Base-by-base conservation (phyloP, 2,888 invertebrate species). In the Epirrita christyi region DNA sequence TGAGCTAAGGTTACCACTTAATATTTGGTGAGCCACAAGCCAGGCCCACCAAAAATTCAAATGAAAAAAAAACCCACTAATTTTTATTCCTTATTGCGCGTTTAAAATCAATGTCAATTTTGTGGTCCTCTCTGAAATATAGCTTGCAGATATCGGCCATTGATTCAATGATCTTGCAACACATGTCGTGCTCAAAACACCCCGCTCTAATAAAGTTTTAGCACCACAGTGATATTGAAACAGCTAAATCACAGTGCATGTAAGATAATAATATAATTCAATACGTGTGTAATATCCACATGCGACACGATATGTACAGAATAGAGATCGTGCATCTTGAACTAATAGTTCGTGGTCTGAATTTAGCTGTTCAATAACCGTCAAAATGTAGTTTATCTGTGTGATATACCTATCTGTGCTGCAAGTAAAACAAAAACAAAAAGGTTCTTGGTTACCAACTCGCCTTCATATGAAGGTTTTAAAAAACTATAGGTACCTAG, bases 191-290 rank as follows among this genome's bases (percentile, higher is more conserved):
- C 32, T 45, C 55, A 54, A 57, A 52, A 32, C 42, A 48, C 57
- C 55, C 69, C 68, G 70, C 71, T 75, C 72, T 75, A 73, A 83
- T 90, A 86, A 88, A 90, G 84, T 86, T 88, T 86, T 83, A 90
- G 78, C 82, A 83, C 85, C 78, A 55, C 55, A 72, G 65, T 68
- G 76, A 80, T 89, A 90, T 90, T 89, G 85, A 79, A 86, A 82
- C 73, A 78, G 66, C 78, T 88, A 88, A 86, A 89, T 88, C 88
- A 86, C 68, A 75, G 43, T 63, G 55, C 63, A 60, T 59, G 40
- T 51, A 45, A 29, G 21, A 59, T 48, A 54, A 45, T 47, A 46
- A 52, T 53, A 64, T 54, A 49, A 59, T 46, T 63, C 54, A 57
- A 57, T 62, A 54, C 54, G 44, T 41, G 58, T 45, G 55, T 55